Conservation (phyloP, 2,797 vertebrate genomes). For the Pristis pectinata region DNA sequence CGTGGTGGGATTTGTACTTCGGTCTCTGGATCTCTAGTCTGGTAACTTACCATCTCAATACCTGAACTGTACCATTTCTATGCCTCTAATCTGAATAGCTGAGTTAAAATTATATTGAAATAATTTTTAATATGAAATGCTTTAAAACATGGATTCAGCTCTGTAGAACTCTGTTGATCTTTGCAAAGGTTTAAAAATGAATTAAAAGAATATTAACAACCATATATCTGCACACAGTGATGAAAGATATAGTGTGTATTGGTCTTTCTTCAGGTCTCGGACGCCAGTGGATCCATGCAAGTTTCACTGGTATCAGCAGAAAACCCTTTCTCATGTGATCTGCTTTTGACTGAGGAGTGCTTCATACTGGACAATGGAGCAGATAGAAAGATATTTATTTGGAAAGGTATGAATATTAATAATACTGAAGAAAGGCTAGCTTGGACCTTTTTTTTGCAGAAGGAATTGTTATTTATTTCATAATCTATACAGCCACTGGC, state of each 20-base stretch:
- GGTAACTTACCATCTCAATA: too few species aligned
- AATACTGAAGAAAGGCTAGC: neutral
- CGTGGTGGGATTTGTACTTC: too few species aligned
- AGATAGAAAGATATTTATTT: constrained; percentile 78
- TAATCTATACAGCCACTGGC: neutral
- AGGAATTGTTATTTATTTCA: neutral
- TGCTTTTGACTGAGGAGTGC: constrained; percentile 77
- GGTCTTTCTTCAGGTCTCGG: constrained; percentile 66
- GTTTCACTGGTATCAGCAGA: constrained; percentile 69
- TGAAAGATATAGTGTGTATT: neutral
- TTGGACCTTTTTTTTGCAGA: neutral
- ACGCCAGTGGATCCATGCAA: constrained; percentile 75
- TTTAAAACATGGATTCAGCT: too few species aligned
- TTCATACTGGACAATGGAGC: constrained; percentile 80
- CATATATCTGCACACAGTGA: neutral
- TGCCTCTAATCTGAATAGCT: too few species aligned
- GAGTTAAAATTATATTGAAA: too few species aligned
- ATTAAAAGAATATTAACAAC: too few species aligned
- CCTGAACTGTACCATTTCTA: too few species aligned
- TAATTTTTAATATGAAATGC: too few species aligned
- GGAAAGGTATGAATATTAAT: constrained; percentile 71
- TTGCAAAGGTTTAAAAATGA: too few species aligned
- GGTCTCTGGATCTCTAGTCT: too few species aligned
- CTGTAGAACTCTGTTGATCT: too few species aligned
- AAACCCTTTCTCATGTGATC: constrained; percentile 73